Evolutionary conservation across 2,113 vertebrate species (phyloP).

Genomic region (Lasiurus cinereus): DNA sequence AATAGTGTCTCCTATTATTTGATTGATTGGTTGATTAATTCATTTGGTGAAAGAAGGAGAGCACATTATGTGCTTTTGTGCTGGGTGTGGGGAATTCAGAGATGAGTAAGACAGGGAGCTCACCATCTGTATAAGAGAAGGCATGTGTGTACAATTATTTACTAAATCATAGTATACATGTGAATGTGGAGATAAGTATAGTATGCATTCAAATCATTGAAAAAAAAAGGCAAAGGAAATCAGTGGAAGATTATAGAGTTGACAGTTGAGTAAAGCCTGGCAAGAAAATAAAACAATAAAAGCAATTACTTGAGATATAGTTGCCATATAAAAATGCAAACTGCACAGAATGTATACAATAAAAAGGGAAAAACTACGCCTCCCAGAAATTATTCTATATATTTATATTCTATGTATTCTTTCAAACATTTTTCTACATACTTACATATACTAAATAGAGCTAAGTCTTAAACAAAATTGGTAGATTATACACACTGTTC

Average conservation of each 20-base stretch:
- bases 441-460: not conserved
- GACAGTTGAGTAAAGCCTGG: conserved; percentile 25
- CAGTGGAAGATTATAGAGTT: not conserved
- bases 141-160: not conserved
- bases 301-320: not conserved
- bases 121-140: not conserved
- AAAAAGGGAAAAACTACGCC: not conserved
- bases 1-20: not conserved
- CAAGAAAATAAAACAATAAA: conserved; percentile 37
- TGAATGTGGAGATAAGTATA: not conserved
- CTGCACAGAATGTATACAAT: not conserved
- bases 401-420: not conserved
- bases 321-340: conserved; percentile 31
- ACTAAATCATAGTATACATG: not conserved
- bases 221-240: conserved; percentile 46
- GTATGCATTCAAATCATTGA: not conserved
- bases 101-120: not conserved
- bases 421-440: not conserved
- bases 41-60: not conserved
- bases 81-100: not conserved
- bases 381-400: not conserved
- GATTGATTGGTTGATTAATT: not conserved
- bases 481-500: not conserved
- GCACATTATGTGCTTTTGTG: not conserved
- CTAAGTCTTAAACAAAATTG: not conserved